Evolutionary conservation across 2,797 vertebrate genomes (phyloP).

Genomic region (Pantherophis vulpinus): DNA sequence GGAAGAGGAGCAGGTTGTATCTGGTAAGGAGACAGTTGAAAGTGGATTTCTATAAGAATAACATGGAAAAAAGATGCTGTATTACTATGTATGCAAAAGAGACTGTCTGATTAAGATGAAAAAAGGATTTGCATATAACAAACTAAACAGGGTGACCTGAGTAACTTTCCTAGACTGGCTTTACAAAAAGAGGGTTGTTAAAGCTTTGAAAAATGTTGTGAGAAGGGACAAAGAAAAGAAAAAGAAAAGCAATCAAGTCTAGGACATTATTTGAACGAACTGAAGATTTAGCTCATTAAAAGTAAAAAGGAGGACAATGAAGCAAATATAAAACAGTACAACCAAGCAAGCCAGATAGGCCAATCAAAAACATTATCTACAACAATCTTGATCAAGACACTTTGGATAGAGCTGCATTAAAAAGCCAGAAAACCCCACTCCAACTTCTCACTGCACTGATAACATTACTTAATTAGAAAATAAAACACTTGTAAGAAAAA

Average conservation of each 20-base stretch:
- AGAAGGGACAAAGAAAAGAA: neutral
- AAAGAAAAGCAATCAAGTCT: neutral
- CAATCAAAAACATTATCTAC: neutral
- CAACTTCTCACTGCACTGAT: neutral
- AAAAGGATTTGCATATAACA: neutral
- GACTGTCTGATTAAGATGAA: neutral
- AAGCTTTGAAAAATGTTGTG: neutral
- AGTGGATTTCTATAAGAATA: neutral
- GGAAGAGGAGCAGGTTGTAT: neutral
- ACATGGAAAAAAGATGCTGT: neutral
- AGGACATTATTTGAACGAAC: neutral
- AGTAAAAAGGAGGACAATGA: neutral
- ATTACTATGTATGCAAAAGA: neutral
- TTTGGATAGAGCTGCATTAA: neutral
- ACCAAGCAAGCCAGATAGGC: neutral
- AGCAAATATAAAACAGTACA: neutral
- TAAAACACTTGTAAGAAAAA: neutral
- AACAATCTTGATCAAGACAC: neutral
- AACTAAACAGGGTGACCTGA: neutral
- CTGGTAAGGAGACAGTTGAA: neutral
- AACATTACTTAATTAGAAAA: neutral
- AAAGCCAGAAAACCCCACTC: neutral
- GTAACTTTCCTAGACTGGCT: neutral
- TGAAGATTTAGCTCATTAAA: neutral
- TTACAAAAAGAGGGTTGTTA: neutral